phyloP scores from a whole-genome alignment of 2,113 vertebrate genomes.

The Labeo catla region DNA sequence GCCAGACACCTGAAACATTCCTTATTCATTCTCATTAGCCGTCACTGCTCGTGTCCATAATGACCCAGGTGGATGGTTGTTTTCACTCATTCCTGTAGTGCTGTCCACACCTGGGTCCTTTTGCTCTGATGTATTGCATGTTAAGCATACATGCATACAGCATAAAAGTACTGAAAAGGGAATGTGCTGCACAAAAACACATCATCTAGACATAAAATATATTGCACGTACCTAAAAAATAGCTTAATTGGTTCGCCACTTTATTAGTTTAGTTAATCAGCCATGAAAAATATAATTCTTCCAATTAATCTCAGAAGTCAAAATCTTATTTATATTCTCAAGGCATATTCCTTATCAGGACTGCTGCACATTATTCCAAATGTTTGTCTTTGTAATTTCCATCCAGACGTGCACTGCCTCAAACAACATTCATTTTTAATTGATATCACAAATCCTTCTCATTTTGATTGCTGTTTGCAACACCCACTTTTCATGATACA shows the following conservation, averaged over 20 bases:
- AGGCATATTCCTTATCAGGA: background rate
- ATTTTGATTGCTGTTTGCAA: background rate
- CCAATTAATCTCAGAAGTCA: background rate
- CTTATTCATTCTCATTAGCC: slow-evolving; percentile 38
- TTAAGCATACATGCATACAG: background rate
- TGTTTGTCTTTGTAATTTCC: background rate
- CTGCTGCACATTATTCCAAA: background rate
- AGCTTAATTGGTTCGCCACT: background rate
- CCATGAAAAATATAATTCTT: background rate
- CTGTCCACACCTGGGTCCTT: slow-evolving; percentile 43
- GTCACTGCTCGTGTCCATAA: slow-evolving; percentile 44
- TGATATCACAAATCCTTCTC: slow-evolving; percentile 1
- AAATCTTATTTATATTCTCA: slow-evolving; percentile 8
- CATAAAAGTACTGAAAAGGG: background rate
- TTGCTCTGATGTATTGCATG: background rate
- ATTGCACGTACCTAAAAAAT: background rate
- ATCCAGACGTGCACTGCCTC: background rate
- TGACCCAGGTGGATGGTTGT: slow-evolving; percentile 22
- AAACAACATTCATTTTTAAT: background rate
- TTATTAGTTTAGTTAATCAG: background rate
- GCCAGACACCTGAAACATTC: background rate
- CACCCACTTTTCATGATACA: background rate
- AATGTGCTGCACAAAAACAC: background rate
- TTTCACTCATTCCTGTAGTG: slow-evolving; percentile 18
- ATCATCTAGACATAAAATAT: background rate